Conservation (phyloP, 2,113 vertebrate genomes). For the Austrofundulus limnaeus region DNA sequence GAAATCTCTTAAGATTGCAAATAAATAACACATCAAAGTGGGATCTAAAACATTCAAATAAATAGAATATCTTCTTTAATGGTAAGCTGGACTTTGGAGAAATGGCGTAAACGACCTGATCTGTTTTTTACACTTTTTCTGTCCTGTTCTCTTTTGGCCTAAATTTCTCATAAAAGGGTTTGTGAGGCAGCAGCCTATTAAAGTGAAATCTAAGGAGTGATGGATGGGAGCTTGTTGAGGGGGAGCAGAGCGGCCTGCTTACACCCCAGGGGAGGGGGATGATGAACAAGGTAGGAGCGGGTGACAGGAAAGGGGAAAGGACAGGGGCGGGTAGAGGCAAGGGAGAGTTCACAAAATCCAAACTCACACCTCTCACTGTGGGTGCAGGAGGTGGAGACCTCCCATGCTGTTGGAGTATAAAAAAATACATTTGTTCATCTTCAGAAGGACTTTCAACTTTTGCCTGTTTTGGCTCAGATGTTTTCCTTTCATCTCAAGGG, state of each 20-base stretch:
- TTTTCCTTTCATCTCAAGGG: slow-evolving; percentile 45
- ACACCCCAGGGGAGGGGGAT: slow-evolving; percentile 64
- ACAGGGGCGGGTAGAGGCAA: slow-evolving; percentile 8
- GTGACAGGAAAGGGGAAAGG: slow-evolving; percentile 6
- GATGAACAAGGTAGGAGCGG: slow-evolving; percentile 49
- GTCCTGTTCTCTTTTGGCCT: slow-evolving; percentile 26
- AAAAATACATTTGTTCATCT: slow-evolving; percentile 48
- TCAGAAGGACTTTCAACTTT: slow-evolving; percentile 55
- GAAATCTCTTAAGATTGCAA: too few relatives aligned
- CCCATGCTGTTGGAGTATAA: slow-evolving; percentile 56
- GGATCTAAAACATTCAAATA: not conserved
- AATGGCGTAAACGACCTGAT: slow-evolving; percentile 2
- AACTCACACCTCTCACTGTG: slow-evolving; percentile 64
- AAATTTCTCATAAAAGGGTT: slow-evolving; percentile 62
- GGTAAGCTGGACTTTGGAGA: not conserved
- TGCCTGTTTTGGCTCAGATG: slow-evolving; percentile 51
- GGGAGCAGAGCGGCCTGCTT: slow-evolving; percentile 55
- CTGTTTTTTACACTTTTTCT: slow-evolving; percentile 26
- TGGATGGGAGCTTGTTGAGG: slow-evolving; percentile 74
- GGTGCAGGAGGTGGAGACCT: slow-evolving; percentile 62
- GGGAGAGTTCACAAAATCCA: slow-evolving; percentile 61
- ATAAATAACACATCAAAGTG: not conserved
- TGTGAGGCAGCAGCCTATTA: slow-evolving; percentile 75
- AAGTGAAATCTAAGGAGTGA: slow-evolving; percentile 79
- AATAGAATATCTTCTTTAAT: too few relatives aligned